A percentile compares a stretch with the other conserved stretches of the same genome.
Evolutionary conservation across 2,888 invertebrate genomes (phyloP).

Genomic region (Drosophila neotestacea): DNA sequence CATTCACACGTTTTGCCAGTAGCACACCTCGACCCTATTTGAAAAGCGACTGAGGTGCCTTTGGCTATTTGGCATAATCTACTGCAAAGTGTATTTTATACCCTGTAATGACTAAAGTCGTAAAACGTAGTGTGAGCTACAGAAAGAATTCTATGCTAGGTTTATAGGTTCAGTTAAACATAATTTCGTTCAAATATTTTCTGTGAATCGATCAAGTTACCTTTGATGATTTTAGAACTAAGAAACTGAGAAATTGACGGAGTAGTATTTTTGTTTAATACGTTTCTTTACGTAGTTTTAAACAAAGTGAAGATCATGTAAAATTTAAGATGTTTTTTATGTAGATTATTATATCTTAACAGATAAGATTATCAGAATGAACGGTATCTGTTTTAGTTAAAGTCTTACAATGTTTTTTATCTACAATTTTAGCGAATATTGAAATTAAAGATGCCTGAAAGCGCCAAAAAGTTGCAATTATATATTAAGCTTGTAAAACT

Average conservation of each 20-base stretch:
- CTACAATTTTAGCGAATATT: no score
- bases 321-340: no score
- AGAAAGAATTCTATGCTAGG: background rate
- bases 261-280: no score
- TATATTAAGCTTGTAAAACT: slow-evolving; percentile 1
- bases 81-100: slow-evolving; percentile 14
- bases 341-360: no score
- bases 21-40: slow-evolving; percentile 5
- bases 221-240: background rate
- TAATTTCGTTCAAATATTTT: background rate
- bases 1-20: slow-evolving; percentile 65
- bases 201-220: background rate
- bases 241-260: no score
- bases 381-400: no score
- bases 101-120: slow-evolving; percentile 11
- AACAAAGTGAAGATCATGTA: no score
- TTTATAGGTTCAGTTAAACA: background rate
- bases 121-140: background rate
- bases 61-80: slow-evolving; percentile 18
- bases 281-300: no score
- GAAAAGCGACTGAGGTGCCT: slow-evolving; percentile 21
- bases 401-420: no score
- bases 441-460: background rate
- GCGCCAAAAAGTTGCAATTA: slow-evolving; percentile 21
- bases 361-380: no score